phyloP scores from a whole-genome alignment of 2,888 invertebrate genomes.

The Erpobdella octoculata region DNA sequence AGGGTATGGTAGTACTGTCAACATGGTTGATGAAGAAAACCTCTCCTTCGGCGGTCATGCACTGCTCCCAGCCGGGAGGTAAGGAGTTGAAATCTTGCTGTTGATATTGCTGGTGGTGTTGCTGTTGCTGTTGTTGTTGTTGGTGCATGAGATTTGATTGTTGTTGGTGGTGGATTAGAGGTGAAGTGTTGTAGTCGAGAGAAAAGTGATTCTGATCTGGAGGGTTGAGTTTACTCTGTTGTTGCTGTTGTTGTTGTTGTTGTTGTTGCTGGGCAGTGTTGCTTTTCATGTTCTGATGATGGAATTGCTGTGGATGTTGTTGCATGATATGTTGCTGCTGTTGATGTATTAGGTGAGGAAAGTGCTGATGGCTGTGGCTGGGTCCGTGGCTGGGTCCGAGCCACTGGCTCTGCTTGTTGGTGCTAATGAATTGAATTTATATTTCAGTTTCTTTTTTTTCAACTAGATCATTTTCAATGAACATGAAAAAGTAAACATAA shows the following conservation, averaged over 20 bases:
- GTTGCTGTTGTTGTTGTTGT: slow-evolving; percentile 7
- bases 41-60: slow-evolving; percentile 51
- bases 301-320: neutral
- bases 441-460: no score
- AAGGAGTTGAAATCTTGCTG: slow-evolving; percentile 38
- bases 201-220: neutral
- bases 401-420: no score
- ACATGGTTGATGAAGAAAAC: slow-evolving; percentile 53
- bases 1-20: slow-evolving; percentile 85
- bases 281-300: slow-evolving; percentile 1
- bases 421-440: no score
- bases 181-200: neutral
- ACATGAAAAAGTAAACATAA: no score
- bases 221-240: slow-evolving; percentile 8
- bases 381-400: no score
- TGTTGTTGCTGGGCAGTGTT: slow-evolving; percentile 13
- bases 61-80: slow-evolving; percentile 54
- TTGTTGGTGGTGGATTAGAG: neutral
- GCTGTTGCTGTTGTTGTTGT: slow-evolving; percentile 8
- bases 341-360: neutral
- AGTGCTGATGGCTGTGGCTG: neutral
- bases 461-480: no score
- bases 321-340: slow-evolving; percentile 4
- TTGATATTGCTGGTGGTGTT: slow-evolving; percentile 31
- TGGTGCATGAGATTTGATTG: neutral